Evolutionary conservation across 2,888 invertebrate genomes (phyloP).

Genomic region (Ctena decussata): DNA sequence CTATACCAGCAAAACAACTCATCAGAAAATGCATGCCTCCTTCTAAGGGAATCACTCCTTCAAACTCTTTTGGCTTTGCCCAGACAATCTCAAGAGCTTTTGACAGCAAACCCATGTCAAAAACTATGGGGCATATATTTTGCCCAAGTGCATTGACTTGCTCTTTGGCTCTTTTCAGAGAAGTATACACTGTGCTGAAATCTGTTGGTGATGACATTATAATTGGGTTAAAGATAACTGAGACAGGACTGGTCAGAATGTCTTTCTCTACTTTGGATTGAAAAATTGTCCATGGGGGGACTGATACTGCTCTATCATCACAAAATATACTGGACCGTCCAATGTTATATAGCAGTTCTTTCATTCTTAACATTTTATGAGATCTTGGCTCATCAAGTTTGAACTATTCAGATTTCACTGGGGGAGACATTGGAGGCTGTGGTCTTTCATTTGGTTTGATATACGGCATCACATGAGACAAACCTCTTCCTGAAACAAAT

Average conservation of each 20-base stretch:
- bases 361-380: neutral
- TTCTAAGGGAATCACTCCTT: constrained; percentile 33
- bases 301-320: neutral
- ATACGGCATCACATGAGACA: neutral
- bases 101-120: constrained; percentile 38
- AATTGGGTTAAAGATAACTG: constrained; percentile 33
- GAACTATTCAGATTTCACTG: neutral
- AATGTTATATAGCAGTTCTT: neutral
- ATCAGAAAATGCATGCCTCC: constrained; percentile 50
- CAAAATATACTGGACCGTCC: neutral
- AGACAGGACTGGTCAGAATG: neutral
- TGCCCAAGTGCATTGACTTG: constrained; percentile 17
- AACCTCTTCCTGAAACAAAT: neutral
- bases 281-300: neutral
- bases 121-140: constrained; percentile 15
- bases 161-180: constrained; percentile 8
- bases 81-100: constrained; percentile 41
- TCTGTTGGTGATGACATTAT: constrained; percentile 29
- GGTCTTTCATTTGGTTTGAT: neutral
- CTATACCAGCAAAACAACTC: constrained; percentile 24
- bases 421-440: neutral
- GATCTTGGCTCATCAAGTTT: neutral
- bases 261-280: neutral
- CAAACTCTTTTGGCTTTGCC: constrained; percentile 18
- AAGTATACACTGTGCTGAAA: constrained; percentile 12